These are phyloP conservation scores for Noctua pronuba DNA, from an alignment of 2,888 invertebrate species.

Conservation along the genomic window DNA sequence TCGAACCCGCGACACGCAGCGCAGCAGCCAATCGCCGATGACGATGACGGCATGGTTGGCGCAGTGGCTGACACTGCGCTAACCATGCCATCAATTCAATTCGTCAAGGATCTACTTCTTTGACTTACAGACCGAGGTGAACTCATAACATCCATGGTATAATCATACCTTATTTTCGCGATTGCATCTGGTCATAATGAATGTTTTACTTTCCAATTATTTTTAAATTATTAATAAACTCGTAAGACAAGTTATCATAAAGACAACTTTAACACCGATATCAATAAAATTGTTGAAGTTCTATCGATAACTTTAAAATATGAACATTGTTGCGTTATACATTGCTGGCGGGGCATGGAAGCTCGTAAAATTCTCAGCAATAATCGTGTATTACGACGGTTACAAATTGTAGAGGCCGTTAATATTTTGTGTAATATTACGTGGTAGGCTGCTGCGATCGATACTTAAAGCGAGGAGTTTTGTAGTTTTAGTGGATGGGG, in stretches of 20 bases:
- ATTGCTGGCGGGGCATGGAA: conserved; percentile 20
- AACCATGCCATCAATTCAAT: too few species aligned
- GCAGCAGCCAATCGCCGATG: too few species aligned
- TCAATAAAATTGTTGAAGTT: conserved; percentile 18
- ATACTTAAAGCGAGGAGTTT: neutral
- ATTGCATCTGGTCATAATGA: neutral
- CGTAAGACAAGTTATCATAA: neutral
- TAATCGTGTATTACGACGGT: conserved; percentile 45
- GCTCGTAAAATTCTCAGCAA: conserved; percentile 46
- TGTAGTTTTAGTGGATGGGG: neutral
- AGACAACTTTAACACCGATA: neutral
- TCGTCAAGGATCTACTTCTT: too few species aligned
- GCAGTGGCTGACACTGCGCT: too few species aligned
- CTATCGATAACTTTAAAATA: conserved; percentile 18
- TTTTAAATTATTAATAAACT: neutral
- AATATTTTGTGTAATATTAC: conserved; percentile 32
- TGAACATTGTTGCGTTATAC: conserved; percentile 34
- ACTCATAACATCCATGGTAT: too few species aligned
- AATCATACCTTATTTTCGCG: neutral
- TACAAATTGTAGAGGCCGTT: conserved; percentile 37
- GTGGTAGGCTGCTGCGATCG: neutral
- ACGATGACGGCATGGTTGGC: too few species aligned
- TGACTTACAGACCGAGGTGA: too few species aligned
- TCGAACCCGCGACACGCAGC: neutral
- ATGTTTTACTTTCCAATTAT: neutral